Evolutionary conservation across 1,140 invertebrate genomes (phyloP), one percentile per base, ranked within the genome.

Genomic region (Drosophila pseudoobscura): DNA sequence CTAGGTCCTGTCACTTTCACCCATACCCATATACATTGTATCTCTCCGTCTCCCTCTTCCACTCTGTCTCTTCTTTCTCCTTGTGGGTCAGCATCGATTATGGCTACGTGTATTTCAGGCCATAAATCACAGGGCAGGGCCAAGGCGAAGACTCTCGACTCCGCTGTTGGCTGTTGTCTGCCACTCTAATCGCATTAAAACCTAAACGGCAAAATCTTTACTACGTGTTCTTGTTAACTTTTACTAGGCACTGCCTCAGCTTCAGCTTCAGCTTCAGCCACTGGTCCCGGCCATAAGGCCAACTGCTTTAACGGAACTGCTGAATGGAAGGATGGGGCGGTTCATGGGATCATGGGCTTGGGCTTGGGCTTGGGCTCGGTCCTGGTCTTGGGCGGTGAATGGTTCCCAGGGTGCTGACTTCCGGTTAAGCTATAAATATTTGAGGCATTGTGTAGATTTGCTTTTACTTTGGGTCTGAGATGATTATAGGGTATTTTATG

Each of bases 181-280:
- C 76, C 72, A 77, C 63, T 85, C 68, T 85, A 85, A 84, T 84
- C 80, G 80, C 80, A 85, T 84, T 84, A 80, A 80, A 84, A 84
- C 76, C 80, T 80, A 80, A 84, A 80, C 63, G 73, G 66, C 72
- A 77, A 76, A 84, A 85, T 84, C 76, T 77, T 80, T 70, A 84
- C 80, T 84, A 84, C 80, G 80, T 84, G 80, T 80, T 77, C 80
- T 77, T 85, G 76, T 85, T 80, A 85, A 85, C 80, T 85, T 85
- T 57, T 73, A 58, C 79, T 57, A 44, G 58, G 70, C 43, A 26
- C 50, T 17, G 31, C 31, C 8, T 31, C 8, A 31, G 31, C 29
- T 31, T 31, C 55, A 31, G 31, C 29, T 31, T 31, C 55, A 45
- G 39, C 57, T 51, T 3, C 3, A 11, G 8, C 31, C 31, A 35